Evolutionary conservation across 2,113 vertebrate species (phyloP).

Genomic region (Apodemus sylvaticus): DNA sequence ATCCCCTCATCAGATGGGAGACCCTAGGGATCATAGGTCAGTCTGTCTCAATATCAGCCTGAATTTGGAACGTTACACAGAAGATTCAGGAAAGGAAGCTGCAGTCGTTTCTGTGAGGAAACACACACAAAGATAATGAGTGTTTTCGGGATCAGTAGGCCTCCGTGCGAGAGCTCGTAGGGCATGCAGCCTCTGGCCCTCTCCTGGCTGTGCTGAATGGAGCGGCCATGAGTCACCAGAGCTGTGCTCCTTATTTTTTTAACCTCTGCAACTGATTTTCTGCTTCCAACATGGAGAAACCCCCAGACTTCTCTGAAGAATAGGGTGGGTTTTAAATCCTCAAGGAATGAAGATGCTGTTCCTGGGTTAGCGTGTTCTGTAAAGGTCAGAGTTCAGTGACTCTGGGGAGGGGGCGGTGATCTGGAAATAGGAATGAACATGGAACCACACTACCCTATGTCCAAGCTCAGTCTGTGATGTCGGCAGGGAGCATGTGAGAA

Average conservation of each 20-base stretch:
- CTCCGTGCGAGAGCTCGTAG: background rate
- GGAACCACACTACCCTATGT: no score
- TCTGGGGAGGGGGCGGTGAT: background rate
- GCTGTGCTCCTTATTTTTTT: background rate
- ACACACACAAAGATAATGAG: background rate
- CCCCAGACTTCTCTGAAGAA: no score
- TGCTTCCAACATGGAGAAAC: background rate
- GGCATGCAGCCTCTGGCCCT: background rate
- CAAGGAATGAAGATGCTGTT: background rate
- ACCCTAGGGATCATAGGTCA: background rate
- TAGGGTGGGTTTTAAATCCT: background rate
- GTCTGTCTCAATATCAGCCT: background rate
- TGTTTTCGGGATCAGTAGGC: background rate
- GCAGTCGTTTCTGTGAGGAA: background rate
- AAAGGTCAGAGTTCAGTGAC: background rate
- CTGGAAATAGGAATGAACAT: background rate
- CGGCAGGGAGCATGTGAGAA: accelerated
- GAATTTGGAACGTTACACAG: constrained; percentile 12
- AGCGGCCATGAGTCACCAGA: background rate
- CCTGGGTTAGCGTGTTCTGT: background rate
- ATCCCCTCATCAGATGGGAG: background rate
- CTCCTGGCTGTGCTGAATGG: background rate
- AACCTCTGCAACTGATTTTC: background rate
- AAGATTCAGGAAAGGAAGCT: constrained; percentile 10
- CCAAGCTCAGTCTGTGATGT: background rate